Percentiles rank a stretch among this genome's conserved stretches.
Conservation (phyloP, 2,888 invertebrate species). For the Lithophane semibrunnea region DNA sequence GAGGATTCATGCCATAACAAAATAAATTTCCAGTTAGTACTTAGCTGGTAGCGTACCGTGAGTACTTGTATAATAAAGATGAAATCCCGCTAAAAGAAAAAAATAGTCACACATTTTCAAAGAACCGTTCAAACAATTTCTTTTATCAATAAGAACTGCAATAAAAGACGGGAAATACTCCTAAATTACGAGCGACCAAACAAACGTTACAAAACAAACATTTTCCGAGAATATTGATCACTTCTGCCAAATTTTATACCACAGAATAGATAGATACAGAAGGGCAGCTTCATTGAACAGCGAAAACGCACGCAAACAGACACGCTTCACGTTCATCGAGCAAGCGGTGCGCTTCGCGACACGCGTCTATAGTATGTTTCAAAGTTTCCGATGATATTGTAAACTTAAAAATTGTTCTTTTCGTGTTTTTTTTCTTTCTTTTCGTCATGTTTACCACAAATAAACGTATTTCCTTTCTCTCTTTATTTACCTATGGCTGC, state of each 20-base stretch:
- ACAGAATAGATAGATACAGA: neutral
- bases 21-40: too few relatives aligned
- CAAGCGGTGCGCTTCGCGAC: neutral
- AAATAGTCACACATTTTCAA: neutral
- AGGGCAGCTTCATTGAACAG: neutral
- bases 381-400: neutral
- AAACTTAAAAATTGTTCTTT: too few relatives aligned
- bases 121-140: constrained; percentile 8
- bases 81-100: neutral
- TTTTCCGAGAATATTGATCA: constrained; percentile 39
- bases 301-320: neutral
- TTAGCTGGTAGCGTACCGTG: neutral
- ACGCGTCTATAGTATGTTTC: neutral
- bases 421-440: too few relatives aligned
- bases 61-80: neutral
- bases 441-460: too few relatives aligned
- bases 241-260: constrained; percentile 8
- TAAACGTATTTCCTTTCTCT: too few relatives aligned
- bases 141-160: neutral
- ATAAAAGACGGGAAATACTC: constrained; percentile 23
- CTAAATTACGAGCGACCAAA: constrained; percentile 38
- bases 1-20: too few relatives aligned
- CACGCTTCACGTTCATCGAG: neutral
- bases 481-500: neutral
- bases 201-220: constrained; percentile 31